Percentiles rank a stretch among this genome's conserved stretches.
Conservation (phyloP, 2,797 vertebrate species). For the Enteromius afrohamiltoni region DNA sequence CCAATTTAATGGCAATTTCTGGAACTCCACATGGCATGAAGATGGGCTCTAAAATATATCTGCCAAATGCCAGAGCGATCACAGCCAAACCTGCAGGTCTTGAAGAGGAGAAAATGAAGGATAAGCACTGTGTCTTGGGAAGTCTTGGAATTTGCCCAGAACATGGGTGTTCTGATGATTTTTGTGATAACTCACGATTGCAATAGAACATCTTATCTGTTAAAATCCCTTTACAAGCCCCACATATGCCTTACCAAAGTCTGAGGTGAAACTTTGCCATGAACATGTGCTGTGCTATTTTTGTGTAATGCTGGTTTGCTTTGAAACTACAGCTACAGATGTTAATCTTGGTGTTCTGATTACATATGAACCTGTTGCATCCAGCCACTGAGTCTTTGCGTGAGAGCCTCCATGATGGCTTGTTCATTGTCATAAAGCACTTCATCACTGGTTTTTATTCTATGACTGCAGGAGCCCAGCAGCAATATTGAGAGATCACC, state of each 20-base stretch:
- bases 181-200: not conserved
- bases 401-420: not conserved
- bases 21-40: conserved; percentile 93
- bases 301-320: not conserved
- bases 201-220: not conserved
- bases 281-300: not conserved
- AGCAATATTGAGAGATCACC: conserved; percentile 16
- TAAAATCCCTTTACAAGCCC: not conserved
- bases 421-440: conserved; percentile 37
- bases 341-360: conserved; percentile 11
- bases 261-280: not conserved
- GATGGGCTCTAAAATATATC: conserved; percentile 93
- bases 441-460: conserved; percentile 41
- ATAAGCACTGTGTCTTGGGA: not conserved
- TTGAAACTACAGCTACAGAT: not conserved
- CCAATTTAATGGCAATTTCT: conserved; percentile 87
- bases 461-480: not conserved
- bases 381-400: conserved; percentile 30
- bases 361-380: conserved; percentile 12
- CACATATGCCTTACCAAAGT: not conserved
- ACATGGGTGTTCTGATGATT: not conserved
- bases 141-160: conserved; percentile 15
- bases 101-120: conserved; percentile 13
- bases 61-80: conserved; percentile 93
- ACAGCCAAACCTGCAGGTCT: conserved; percentile 92